Evolutionary conservation across 1,140 invertebrate genomes (phyloP).

Genomic region (Geopemphigus sp.): DNA sequence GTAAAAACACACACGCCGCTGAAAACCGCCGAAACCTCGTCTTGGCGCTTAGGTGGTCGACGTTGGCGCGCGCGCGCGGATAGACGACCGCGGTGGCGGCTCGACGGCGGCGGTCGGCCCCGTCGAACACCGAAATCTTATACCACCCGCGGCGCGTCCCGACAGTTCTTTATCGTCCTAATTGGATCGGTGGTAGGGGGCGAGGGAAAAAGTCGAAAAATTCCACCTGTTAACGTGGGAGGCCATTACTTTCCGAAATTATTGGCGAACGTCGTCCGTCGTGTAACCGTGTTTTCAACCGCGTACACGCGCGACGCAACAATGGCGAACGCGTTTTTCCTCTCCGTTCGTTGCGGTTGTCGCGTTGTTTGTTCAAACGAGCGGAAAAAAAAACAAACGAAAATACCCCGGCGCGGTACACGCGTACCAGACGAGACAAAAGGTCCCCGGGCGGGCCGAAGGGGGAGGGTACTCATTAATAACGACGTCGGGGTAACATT

Average conservation of each 20-base stretch:
- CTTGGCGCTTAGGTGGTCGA: no score
- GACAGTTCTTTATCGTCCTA: slow-evolving; percentile 22
- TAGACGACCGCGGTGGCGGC: no score
- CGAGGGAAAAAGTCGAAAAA: slow-evolving; percentile 1
- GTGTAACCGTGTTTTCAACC: neutral
- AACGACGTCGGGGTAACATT: slow-evolving; percentile 37
- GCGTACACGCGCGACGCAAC: neutral
- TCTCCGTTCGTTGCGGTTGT: neutral
- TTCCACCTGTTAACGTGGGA: slow-evolving; percentile 42
- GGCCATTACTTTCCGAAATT: slow-evolving; percentile 21
- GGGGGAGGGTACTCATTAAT: slow-evolving; percentile 32
- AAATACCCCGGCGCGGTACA: no score
- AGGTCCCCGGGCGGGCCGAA: neutral
- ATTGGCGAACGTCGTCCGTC: neutral
- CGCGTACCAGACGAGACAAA: no score
- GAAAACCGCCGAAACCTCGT: no score
- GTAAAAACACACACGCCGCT: no score
- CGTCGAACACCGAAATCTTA: neutral
- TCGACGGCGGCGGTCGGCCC: neutral
- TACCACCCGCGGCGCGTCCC: slow-evolving; percentile 25
- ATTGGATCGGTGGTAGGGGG: slow-evolving; percentile 11
- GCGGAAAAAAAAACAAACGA: no score
- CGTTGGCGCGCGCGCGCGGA: no score
- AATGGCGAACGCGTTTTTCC: neutral
- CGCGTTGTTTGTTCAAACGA: neutral